Evolutionary conservation across 1,140 invertebrate genomes (phyloP).

Genomic region (Galleria mellonella): DNA sequence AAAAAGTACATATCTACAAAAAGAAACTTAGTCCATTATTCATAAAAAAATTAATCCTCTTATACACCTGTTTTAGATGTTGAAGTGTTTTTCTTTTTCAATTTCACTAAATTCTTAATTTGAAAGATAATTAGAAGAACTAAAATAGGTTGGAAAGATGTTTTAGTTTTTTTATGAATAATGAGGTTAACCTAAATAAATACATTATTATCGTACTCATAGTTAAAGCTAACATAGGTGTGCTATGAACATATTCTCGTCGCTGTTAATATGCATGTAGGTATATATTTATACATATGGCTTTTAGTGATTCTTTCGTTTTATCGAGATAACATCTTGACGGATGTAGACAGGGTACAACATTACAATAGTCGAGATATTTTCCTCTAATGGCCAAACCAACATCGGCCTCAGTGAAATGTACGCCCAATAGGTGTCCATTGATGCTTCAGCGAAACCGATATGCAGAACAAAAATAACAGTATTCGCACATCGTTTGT

Average conservation of each 20-base stretch:
- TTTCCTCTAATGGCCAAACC: conserved; percentile 56
- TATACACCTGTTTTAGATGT: no score
- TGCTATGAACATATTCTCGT: conserved; percentile 11
- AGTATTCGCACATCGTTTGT: conserved; percentile 46
- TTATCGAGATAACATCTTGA: conserved; percentile 60
- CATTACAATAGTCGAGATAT: conserved; percentile 59
- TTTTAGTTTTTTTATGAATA: no score
- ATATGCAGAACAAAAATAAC: conserved; percentile 60
- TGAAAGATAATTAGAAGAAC: no score
- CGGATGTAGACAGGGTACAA: conserved; percentile 43
- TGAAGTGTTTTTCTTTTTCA: no score
- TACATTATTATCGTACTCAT: no score
- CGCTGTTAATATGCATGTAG: conserved; percentile 9
- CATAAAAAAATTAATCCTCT: no score
- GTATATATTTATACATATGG: conserved; percentile 21
- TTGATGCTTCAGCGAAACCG: conserved; percentile 46
- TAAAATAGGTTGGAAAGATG: no score
- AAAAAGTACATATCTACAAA: no score
- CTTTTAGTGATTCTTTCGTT: conserved; percentile 60
- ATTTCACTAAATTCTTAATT: no score
- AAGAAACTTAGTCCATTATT: no score
- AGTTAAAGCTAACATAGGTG: no score
- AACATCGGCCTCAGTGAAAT: conserved; percentile 26
- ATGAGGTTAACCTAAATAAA: no score
- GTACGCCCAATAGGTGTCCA: conserved; percentile 27